Evolutionary conservation across 2,113 vertebrate species (phyloP).

Genomic region (Pleuronectes platessa): DNA sequence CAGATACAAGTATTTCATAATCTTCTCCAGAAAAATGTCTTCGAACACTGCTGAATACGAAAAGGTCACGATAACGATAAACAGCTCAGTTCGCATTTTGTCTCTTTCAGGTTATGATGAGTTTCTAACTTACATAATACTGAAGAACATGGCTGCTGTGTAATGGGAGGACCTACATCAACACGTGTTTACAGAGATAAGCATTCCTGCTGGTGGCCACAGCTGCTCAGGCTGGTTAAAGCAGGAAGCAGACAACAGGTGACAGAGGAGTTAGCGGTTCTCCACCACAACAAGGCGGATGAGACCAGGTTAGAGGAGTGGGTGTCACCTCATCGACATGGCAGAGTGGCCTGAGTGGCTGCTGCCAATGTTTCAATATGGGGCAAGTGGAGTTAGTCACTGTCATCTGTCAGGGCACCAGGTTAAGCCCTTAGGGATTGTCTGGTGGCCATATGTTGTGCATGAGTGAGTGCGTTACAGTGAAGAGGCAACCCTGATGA

Average conservation of each 20-base stretch:
- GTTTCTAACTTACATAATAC: too few relatives aligned
- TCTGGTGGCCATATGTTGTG: constrained; percentile 62
- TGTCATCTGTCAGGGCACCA: constrained; percentile 40
- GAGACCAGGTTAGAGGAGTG: not conserved
- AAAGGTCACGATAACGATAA: too few relatives aligned
- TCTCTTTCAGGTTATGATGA: not conserved
- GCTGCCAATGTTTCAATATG: constrained; percentile 19
- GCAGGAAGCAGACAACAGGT: constrained; percentile 15
- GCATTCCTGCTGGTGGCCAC: not conserved
- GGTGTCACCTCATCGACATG: constrained; percentile 11
- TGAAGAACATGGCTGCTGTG: not conserved
- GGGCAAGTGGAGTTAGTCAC: constrained; percentile 32
- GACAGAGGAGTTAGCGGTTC: not conserved
- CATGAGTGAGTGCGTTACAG: not conserved
- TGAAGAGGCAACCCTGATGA: constrained; percentile 14
- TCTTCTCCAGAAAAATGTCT: too few relatives aligned
- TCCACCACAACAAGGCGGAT: constrained; percentile 10
- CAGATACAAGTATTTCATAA: too few relatives aligned
- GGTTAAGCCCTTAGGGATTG: constrained; percentile 72
- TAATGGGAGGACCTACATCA: constrained; percentile 18
- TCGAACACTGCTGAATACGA: too few relatives aligned
- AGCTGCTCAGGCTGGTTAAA: constrained; percentile 5
- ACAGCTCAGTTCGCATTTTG: not conserved
- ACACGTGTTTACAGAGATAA: not conserved
- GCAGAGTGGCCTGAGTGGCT: constrained; percentile 9